phyloP scores from a whole-genome alignment of 2,888 invertebrate species.

The Timandra comae region DNA sequence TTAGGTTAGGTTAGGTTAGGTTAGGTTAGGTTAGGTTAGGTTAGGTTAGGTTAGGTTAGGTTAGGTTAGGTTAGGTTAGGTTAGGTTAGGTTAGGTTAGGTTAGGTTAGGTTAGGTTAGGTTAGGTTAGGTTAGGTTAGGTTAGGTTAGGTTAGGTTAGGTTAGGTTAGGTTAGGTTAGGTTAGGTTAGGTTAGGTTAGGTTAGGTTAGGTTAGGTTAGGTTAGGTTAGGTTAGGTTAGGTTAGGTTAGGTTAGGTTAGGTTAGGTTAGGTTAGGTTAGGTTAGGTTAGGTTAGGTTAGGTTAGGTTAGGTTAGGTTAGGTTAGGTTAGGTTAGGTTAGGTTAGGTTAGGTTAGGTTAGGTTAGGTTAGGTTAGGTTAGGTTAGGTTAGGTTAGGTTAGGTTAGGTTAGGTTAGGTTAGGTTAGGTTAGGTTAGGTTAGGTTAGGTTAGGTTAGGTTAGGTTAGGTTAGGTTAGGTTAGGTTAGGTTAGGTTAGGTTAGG shows the following conservation, averaged over 20 bases:
- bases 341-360: conserved; percentile 3
- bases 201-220: conserved; percentile 21
- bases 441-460: conserved; percentile 9
- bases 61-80: conserved; percentile 4
- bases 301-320: conserved; percentile 14
- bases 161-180: conserved; percentile 13
- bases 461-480: conserved; percentile 3
- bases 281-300: conserved; percentile 17
- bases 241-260: conserved; percentile 14
- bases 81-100: conserved; percentile 9
- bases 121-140: conserved; percentile 5
- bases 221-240: conserved; percentile 17
- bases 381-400: conserved; percentile 16
- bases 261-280: conserved; percentile 15
- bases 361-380: conserved; percentile 13
- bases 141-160: conserved; percentile 15
- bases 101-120: conserved; percentile 7
- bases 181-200: conserved; percentile 14
- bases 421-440: conserved; percentile 13
- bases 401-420: conserved; percentile 12
- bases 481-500: conserved; percentile 9
- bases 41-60: conserved; percentile 5
- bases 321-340: conserved; percentile 2
- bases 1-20: conserved; percentile 5
- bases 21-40: conserved; percentile 4